These are phyloP conservation scores for Drosophila prolongata DNA, from an alignment of 2,888 invertebrate genomes.

Conservation along the genomic window DNA sequence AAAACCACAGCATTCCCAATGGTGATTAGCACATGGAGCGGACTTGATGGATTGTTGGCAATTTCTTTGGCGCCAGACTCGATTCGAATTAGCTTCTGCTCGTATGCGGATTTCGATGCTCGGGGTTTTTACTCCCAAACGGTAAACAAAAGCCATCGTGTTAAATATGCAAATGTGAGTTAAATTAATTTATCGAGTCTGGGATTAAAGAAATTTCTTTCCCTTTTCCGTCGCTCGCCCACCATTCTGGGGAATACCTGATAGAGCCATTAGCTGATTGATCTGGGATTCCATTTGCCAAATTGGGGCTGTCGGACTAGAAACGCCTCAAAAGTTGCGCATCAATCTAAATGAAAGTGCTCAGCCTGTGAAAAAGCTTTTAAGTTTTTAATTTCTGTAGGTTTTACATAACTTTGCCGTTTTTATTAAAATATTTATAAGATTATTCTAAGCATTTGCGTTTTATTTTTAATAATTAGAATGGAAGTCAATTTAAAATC, in stretches of 20 bases:
- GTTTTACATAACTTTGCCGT: background rate
- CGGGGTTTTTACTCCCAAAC: constrained; percentile 52
- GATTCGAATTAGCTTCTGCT: constrained; percentile 18
- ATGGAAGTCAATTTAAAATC: constrained; percentile 1
- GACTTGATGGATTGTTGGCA: constrained; percentile 72
- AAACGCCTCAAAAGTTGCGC: constrained; percentile 4
- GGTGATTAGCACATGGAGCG: constrained; percentile 64
- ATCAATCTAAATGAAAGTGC: constrained; percentile 4
- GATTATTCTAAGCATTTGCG: background rate
- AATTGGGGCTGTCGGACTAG: constrained; percentile 25
- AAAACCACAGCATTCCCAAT: constrained; percentile 27
- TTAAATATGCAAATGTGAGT: constrained; percentile 69
- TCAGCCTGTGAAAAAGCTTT: background rate
- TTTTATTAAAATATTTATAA: background rate
- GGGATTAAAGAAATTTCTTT: constrained; percentile 61
- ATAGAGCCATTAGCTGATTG: constrained; percentile 43
- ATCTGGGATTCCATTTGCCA: constrained; percentile 19
- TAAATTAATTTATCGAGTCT: constrained; percentile 61
- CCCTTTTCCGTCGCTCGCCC: constrained; percentile 25
- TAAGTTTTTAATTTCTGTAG: no score
- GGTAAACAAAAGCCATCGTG: constrained; percentile 45
- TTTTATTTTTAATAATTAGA: constrained; percentile 13
- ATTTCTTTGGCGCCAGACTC: constrained; percentile 78
- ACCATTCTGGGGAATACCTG: constrained; percentile 65
- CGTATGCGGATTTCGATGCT: constrained; percentile 60